Percentiles rank a stretch among this genome's conserved stretches.
Conservation (phyloP, 1,140 invertebrate species). For the Bicyclus anynana region DNA sequence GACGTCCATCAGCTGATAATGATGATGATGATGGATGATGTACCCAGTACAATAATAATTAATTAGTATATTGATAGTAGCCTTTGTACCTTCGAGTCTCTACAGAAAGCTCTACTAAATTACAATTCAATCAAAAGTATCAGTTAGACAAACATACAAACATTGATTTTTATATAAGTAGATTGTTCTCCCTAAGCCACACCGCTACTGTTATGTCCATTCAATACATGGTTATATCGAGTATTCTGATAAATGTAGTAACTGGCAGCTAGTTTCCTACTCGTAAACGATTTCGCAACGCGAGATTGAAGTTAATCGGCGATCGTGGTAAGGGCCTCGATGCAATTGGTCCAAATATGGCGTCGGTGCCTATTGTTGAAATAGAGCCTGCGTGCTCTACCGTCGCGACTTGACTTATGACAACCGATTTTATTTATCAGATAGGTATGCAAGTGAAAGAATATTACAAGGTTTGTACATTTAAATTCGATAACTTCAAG, state of each 20-base stretch:
- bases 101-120: too few species aligned
- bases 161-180: too few species aligned
- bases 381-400: not conserved
- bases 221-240: not conserved
- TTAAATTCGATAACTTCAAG: too few species aligned
- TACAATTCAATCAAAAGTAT: too few species aligned
- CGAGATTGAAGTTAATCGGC: conserved; percentile 19
- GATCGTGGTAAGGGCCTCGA: conserved; percentile 13
- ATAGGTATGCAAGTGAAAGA: not conserved
- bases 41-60: too few species aligned
- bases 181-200: too few species aligned
- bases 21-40: too few species aligned
- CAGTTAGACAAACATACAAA: too few species aligned
- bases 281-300: conserved; percentile 23
- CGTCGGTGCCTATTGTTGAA: conserved; percentile 18
- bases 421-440: not conserved
- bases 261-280: conserved; percentile 11
- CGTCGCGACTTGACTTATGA: not conserved
- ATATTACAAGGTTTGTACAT: not conserved
- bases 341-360: conserved; percentile 25
- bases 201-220: not conserved
- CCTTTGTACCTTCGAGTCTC: too few species aligned
- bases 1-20: too few species aligned
- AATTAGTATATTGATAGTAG: too few species aligned
- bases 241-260: conserved; percentile 4